Evolutionary conservation across 2,113 vertebrate species (phyloP), one percentile per base, ranked within the genome.

Genomic region (Eudorcas thomsonii): DNA sequence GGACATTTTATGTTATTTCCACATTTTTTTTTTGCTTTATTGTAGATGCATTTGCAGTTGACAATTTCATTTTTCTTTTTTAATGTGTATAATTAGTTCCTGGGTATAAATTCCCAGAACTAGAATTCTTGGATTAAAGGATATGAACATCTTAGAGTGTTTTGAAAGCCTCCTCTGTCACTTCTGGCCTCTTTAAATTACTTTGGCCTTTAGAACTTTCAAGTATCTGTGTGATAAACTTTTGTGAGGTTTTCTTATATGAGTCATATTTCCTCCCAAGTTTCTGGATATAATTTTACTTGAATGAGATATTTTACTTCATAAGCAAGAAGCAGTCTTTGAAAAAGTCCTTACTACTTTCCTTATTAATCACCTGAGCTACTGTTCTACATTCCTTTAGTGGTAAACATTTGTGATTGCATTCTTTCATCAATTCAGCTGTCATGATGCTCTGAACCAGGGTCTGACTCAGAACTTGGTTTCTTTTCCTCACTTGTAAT

Each of bases 1-100:
- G 77, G 77, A 23, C 25, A 59, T 97, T 97, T 92, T 96, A 92
- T 91, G 88, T 82, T 94, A 43, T 96, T 97, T 94, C 96, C 80
- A 91, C 16, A 16, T 48, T 4, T 57, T 30, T 95, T 62, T 83
- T 83, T 88, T 91, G 43, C 74, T 74, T 39, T 86, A 43, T 91
- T 60, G 43, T 60, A 67, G 92, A 88, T 92, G 90, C 55, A 81
- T 89, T 90, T 89, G 17, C 21, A 89, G 33, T 88, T 92, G 88
- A 62, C 25, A 74, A 9, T 87, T 96, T 94, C 78, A 36, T 50
- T 95, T 96, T 88, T 54, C 11, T 86, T 87, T 92, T 83, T 83
- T 74, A 10, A 55, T 84, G 13, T 95, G 30, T 81, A 11, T 81
- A 36, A 28, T 60, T 60, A 55, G 52, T 90, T 96, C 39, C 15